Evolutionary conservation across 2,888 invertebrate genomes (phyloP), one percentile per base, ranked within the genome.

Genomic region (Adelphocoris suturalis): DNA sequence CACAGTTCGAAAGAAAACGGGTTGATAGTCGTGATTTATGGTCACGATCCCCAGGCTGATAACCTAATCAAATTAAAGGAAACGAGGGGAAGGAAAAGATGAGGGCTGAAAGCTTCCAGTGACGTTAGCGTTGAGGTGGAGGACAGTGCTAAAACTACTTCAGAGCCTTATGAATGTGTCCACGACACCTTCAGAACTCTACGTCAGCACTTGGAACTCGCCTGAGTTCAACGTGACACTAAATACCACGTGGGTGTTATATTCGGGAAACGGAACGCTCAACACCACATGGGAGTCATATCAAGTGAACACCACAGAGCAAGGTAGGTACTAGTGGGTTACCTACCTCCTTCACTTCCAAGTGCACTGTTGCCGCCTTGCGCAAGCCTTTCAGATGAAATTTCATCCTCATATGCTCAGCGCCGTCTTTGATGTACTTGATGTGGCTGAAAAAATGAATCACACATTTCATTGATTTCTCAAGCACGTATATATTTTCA

Each of bases 311-410:
- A 61, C 27, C 23, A 85, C 85, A 28, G 85, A 61, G 37, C 85
- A 37, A 85, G 85, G 85, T 85, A 55, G 37, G 37, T 61, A 28
- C 27, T 78, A 16, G 11, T 7, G 11, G 27, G 52, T 52, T 27
- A 90, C 90, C 93, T 93, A 98, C 98, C 95, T 97, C 95, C 93
- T 95, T 95, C 94, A 98, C 96, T 94, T 98, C 98, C 91, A 98
- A 94, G 93, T 97, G 96, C 12, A 97, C 98, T 86, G 97, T 96
- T 57, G 96, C 98, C 92, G 96, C 96, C 92, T 96, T 96, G 91
- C 96, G 95, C 76, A 96, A 94, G 57, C 98, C 98, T 94, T 98
- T 96, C 90, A 98, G 95, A 93, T 98, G 97, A 93, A 98, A 99
- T 93, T 96, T 96, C 97, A 99, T 98, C 92, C 97, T 95, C 95